A percentile compares a stretch with the other conserved stretches of the same genome.
These are phyloP conservation scores for Luffia ferchaultella DNA, from an alignment of 2,888 invertebrate genomes.

Conservation along the genomic window DNA sequence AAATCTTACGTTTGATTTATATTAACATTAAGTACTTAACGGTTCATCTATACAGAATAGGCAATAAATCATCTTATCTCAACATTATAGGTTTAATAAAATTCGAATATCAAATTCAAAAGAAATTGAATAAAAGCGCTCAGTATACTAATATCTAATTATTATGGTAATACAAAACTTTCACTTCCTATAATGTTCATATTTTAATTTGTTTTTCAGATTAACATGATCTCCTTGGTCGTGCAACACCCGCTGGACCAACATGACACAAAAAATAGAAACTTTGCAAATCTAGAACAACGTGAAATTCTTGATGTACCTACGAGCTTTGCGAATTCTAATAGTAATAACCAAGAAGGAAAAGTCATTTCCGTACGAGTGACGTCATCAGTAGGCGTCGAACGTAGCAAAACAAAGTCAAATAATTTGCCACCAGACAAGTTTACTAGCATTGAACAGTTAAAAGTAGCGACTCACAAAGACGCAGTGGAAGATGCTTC, in stretches of 20 bases:
- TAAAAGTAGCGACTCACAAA: neutral
- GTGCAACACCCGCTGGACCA: conserved; percentile 7
- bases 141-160: neutral
- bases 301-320: conserved; percentile 9
- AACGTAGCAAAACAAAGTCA: conserved; percentile 35
- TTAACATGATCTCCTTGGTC: neutral
- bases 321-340: neutral
- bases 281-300: too few species aligned
- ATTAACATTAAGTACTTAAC: too few species aligned
- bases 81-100: too few species aligned
- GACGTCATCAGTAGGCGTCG: conserved; percentile 68
- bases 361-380: conserved; percentile 64
- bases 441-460: neutral
- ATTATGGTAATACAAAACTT: neutral
- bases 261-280: conserved; percentile 18
- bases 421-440: conserved; percentile 3
- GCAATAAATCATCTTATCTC: too few species aligned
- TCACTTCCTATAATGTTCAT: neutral
- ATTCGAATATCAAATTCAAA: too few species aligned
- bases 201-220: neutral
- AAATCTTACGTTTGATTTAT: too few species aligned
- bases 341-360: conserved; percentile 34
- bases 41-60: too few species aligned
- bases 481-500: conserved; percentile 6
- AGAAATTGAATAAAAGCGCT: neutral